Conservation (phyloP, 2,113 vertebrate species). For the Ageneiosus marmoratus region DNA sequence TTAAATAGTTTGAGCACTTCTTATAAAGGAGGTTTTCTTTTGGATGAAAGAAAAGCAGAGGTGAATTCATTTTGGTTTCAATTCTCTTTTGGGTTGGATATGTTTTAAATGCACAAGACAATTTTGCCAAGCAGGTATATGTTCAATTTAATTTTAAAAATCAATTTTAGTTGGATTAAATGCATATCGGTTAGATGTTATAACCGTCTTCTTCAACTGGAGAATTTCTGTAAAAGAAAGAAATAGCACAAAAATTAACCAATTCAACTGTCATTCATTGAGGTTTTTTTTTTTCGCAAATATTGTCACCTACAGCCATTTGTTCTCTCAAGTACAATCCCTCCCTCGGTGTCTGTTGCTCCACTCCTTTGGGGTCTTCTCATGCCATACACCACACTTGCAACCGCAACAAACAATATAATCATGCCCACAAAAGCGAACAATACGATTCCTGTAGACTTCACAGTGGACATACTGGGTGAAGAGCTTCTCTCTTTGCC, state of each 20-base stretch:
- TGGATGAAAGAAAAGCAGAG: neutral
- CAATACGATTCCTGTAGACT: constrained; percentile 59
- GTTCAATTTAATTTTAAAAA: neutral
- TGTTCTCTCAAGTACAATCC: constrained; percentile 40
- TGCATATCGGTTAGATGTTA: too few relatives aligned
- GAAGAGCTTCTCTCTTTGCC: constrained; percentile 55
- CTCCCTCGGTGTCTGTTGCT: constrained; percentile 7
- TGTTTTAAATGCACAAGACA: neutral
- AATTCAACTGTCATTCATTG: too few relatives aligned
- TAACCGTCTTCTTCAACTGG: neutral
- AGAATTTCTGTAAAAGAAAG: neutral
- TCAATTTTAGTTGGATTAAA: neutral
- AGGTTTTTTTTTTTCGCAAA: neutral
- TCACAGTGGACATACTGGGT: constrained; percentile 47
- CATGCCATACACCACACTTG: constrained; percentile 63
- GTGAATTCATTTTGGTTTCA: neutral
- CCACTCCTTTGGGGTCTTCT: constrained; percentile 59
- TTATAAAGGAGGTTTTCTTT: neutral
- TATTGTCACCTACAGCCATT: constrained; percentile 4
- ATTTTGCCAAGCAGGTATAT: neutral
- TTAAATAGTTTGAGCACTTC: constrained; percentile 37
- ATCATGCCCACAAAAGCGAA: constrained; percentile 63
- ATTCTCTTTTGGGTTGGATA: neutral
- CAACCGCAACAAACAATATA: constrained; percentile 62
- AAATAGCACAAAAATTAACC: neutral